Conservation (phyloP, 2,113 vertebrate species). For the Rhinogobius similis region DNA sequence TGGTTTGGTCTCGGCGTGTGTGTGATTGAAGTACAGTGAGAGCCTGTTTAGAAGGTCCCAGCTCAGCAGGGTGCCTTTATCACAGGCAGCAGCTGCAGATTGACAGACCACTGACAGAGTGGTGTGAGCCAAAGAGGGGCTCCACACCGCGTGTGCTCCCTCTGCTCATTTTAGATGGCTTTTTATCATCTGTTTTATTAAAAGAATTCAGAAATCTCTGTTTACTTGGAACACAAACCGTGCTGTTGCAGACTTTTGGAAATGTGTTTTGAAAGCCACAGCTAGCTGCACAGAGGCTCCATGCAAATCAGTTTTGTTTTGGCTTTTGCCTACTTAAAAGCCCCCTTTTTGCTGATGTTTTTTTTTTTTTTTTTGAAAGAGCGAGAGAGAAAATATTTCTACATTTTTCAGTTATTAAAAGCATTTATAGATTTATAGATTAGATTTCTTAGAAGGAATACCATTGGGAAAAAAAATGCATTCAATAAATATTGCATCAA, state of each 20-base stretch:
- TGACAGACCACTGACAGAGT: slow-evolving; percentile 57
- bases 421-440: background rate
- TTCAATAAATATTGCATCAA: too few species aligned
- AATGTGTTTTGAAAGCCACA: slow-evolving; percentile 4
- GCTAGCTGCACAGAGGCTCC: background rate
- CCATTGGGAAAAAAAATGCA: too few species aligned
- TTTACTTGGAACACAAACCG: slow-evolving; percentile 7
- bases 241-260: background rate
- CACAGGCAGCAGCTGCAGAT: slow-evolving; percentile 58
- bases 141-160: background rate
- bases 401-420: background rate
- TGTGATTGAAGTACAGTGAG: slow-evolving; percentile 52
- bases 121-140: slow-evolving; percentile 27
- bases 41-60: slow-evolving; percentile 58
- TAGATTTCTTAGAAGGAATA: too few species aligned
- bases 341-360: background rate
- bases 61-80: slow-evolving; percentile 63
- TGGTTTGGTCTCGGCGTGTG: slow-evolving; percentile 49
- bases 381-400: background rate
- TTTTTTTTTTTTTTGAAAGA: too few species aligned
- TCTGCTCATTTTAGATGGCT: slow-evolving; percentile 4
- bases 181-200: slow-evolving; percentile 3
- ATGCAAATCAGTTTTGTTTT: background rate
- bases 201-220: background rate
- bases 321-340: background rate